Conservation (phyloP, 2,888 invertebrate species). For the Mesochorus sp. region DNA sequence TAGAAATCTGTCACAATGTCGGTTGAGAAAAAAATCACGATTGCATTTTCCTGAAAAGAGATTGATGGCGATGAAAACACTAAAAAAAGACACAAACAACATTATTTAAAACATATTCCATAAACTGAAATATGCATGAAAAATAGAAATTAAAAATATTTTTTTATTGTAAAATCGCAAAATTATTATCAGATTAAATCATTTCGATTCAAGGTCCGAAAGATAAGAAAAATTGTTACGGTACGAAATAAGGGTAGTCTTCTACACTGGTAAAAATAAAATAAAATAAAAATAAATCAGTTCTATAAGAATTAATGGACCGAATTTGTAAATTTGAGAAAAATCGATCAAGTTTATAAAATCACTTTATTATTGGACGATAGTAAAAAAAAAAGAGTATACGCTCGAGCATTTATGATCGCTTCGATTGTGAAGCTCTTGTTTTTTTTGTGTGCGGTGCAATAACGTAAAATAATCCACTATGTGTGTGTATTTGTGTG, state of each 20-base stretch:
- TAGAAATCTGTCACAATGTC: constrained; percentile 5
- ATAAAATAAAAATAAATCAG: constrained; percentile 22
- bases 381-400: background rate
- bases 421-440: constrained; percentile 1
- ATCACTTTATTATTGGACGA: background rate
- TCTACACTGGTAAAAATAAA: no score
- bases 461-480: constrained; percentile 24
- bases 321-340: constrained; percentile 6
- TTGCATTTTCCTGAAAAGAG: background rate
- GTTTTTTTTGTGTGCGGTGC: constrained; percentile 34
- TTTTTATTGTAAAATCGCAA: no score
- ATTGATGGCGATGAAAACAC: no score
- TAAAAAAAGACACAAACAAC: no score
- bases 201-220: no score
- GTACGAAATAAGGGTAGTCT: no score
- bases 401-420: constrained; percentile 18
- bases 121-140: no score
- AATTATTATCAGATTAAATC: no score
- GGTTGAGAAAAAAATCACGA: constrained; percentile 16
- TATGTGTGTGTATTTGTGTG: constrained; percentile 6
- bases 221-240: no score
- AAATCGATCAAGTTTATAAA: constrained; percentile 11
- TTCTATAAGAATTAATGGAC: background rate
- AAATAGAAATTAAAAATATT: no score
- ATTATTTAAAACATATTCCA: no score